Conservation (phyloP, 2,113 vertebrate species). For the Caloenas nicobarica region DNA sequence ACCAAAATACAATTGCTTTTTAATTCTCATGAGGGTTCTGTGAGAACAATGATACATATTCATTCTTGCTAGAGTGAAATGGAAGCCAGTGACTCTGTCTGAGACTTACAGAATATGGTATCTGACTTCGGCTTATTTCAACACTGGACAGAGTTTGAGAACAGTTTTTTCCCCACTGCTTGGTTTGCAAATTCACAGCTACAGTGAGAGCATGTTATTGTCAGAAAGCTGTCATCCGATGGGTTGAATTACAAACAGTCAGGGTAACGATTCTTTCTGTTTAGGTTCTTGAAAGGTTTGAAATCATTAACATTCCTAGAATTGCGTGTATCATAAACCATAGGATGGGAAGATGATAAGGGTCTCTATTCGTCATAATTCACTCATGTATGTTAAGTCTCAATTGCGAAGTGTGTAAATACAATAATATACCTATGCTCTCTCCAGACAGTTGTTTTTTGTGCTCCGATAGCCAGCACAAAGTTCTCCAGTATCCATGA, state of each 20-base stretch:
- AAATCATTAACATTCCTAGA: background rate
- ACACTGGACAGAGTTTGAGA: background rate
- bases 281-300: background rate
- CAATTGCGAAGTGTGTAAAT: background rate
- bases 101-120: background rate
- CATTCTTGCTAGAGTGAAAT: background rate
- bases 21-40: background rate
- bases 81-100: background rate
- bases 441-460: background rate
- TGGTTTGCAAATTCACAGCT: background rate
- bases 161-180: background rate
- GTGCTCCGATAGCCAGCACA: background rate
- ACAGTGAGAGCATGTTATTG: background rate
- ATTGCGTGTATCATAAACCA: background rate
- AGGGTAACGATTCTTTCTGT: background rate
- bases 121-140: background rate
- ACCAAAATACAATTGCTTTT: background rate
- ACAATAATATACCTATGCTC: background rate
- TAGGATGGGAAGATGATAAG: background rate
- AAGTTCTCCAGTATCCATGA: background rate
- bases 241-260: background rate
- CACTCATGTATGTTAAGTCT: background rate
- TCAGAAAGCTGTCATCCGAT: background rate
- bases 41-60: background rate
- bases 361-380: background rate